Evolutionary conservation across 1,140 invertebrate species (phyloP).

Genomic region (Lucilia sericata): DNA sequence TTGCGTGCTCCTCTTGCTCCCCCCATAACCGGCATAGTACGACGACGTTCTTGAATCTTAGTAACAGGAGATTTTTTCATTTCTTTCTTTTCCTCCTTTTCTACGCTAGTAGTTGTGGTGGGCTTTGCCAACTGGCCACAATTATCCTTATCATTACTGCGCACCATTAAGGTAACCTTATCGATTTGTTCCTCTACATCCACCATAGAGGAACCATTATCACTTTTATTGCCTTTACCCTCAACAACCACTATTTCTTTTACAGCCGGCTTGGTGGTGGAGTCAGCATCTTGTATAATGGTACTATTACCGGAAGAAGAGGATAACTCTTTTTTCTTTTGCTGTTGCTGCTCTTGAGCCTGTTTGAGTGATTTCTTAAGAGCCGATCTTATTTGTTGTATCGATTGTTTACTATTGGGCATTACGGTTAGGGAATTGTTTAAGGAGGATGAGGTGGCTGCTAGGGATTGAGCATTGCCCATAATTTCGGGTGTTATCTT

Average conservation of each 20-base stretch:
- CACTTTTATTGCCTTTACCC: slow-evolving; percentile 30
- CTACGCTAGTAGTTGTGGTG: neutral
- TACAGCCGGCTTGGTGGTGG: slow-evolving; percentile 55
- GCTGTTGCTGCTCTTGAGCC: slow-evolving; percentile 60
- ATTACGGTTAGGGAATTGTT: neutral
- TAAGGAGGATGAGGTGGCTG: neutral
- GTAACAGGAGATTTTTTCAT: neutral
- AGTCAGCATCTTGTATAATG: slow-evolving; percentile 56
- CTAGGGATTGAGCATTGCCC: neutral
- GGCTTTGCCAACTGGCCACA: neutral
- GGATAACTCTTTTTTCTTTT: slow-evolving; percentile 58
- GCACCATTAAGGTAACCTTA: slow-evolving; percentile 41
- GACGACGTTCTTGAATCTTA: neutral
- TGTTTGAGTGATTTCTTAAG: slow-evolving; percentile 61
- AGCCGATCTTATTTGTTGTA: slow-evolving; percentile 55
- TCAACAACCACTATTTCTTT: slow-evolving; percentile 42
- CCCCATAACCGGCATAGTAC: neutral
- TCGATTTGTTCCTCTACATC: slow-evolving; percentile 47
- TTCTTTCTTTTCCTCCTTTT: neutral
- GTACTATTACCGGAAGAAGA: slow-evolving; percentile 30
- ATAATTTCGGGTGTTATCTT: slow-evolving; percentile 44
- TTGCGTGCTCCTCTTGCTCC: neutral
- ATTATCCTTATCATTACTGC: slow-evolving; percentile 15
- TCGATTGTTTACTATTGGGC: slow-evolving; percentile 28
- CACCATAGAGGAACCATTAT: neutral